These are phyloP conservation scores for Perdita meconis DNA, from an alignment of 2,888 invertebrate genomes.

Conservation along the genomic window DNA sequence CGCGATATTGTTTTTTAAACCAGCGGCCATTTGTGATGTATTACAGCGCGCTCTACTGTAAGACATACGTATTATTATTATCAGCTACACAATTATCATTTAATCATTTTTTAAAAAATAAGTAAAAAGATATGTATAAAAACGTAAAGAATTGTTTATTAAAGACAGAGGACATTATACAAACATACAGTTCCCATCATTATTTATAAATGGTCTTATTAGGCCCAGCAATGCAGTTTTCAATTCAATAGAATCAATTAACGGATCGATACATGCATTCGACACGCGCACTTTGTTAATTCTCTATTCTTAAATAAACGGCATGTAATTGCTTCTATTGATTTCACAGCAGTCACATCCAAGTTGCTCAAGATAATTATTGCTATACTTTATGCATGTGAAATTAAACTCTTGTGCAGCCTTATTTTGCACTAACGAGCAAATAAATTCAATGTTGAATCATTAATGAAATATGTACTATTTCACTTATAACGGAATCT, in stretches of 20 bases:
- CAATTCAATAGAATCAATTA: background rate
- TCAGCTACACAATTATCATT: background rate
- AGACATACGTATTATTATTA: background rate
- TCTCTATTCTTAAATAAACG: background rate
- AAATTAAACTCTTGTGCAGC: too few relatives aligned
- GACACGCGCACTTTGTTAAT: background rate
- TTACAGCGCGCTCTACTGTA: slow-evolving; percentile 27
- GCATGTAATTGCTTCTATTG: background rate
- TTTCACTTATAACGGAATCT: too few relatives aligned
- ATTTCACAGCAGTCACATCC: background rate
- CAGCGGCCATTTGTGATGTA: slow-evolving; percentile 60
- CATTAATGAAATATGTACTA: too few relatives aligned
- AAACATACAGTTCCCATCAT: too few relatives aligned
- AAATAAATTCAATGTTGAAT: too few relatives aligned
- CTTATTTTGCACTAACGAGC: too few relatives aligned
- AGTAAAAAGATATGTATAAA: background rate
- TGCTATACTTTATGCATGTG: background rate
- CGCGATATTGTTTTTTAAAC: slow-evolving; percentile 51
- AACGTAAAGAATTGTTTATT: too few relatives aligned
- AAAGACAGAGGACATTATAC: too few relatives aligned
- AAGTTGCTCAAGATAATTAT: background rate
- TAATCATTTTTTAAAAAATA: background rate
- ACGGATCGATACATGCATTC: background rate
- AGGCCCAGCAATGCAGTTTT: too few relatives aligned
- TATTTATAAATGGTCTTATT: too few relatives aligned